Base-by-base conservation (phyloP, 2,888 invertebrate genomes). In the Elmis aenea region DNA sequence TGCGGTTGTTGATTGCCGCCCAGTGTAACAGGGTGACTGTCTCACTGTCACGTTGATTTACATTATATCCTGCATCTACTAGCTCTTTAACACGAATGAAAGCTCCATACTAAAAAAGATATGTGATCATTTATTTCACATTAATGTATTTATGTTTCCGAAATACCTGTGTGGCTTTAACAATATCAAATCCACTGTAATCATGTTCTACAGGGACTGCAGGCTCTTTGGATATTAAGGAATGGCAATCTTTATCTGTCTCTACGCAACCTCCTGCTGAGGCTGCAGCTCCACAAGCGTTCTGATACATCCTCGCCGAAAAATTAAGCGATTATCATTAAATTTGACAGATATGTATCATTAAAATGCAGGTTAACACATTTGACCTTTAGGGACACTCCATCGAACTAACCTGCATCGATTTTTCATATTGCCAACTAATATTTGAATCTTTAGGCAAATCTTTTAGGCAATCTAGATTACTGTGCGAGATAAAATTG, bases 1-100 rank as follows among this genome's bases (percentile, higher is more conserved):
- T 79, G 36, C 96, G 77, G 73, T 97, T 97, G 69, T 99, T 99
- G 61, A 99, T 99, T 10, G 97, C 88, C 20, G 97, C 97, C 99
- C 99, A 99, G 67, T 99, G 99, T n/a, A 99, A 72, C 30, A 99
- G 71, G 2, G 95, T 94, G 34, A 99, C 96, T 28, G 93, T 94
- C 68, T 99, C 97, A 49, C 78, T 76, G 67, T 99, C 97, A 26
- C 92, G 85, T 61, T 88, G 83, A 68, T 96, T 96, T 8, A 96
- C 92, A 71, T 95, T 89, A 71, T 85, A 87, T 1, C 96, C 96
- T 21, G 83, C 82, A 58, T 96, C 94, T 3, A 97, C 77, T 15
- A 97, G 73, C 66, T 95, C 89, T 50, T 87, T 76, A 61, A 84
- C 79, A 68, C 85, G 74, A 59, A 80, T 80, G 61, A 89, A 77